A percentile compares a stretch with the other conserved stretches of the same genome.
Conservation (phyloP, 2,797 vertebrate species). For the Heterohyrax brucei region DNA sequence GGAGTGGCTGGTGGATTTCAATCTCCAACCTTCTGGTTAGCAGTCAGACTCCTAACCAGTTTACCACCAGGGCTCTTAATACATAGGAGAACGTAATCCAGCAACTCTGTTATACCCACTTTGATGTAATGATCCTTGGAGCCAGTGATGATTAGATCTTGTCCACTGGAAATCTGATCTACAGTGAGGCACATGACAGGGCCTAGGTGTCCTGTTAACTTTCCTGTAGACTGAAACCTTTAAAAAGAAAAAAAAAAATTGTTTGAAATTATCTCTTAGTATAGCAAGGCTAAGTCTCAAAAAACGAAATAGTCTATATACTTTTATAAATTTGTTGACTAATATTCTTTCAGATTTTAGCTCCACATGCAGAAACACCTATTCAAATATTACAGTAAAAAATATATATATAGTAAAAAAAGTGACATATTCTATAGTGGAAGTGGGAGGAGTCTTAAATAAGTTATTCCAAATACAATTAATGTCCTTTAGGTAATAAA, state of each 20-base stretch:
- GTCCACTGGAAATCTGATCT: constrained; percentile 94
- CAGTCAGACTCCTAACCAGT: too few relatives aligned
- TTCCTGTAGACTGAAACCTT: constrained; percentile 98
- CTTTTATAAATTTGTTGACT: constrained; percentile 51
- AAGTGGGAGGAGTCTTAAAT: background rate
- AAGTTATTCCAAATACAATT: background rate
- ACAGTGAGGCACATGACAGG: constrained; percentile 98
- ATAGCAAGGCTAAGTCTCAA: background rate
- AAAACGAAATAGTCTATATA: background rate
- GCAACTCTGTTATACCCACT: constrained; percentile 89
- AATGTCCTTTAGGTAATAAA: background rate
- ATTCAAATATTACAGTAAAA: background rate
- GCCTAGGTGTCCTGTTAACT: constrained; percentile 97
- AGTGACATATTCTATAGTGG: background rate
- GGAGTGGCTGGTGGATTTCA: too few relatives aligned
- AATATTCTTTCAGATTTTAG: constrained; percentile 41
- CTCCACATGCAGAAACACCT: background rate
- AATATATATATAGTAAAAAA: background rate
- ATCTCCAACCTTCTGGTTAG: too few relatives aligned
- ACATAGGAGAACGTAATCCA: background rate
- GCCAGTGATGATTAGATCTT: constrained; percentile 97
- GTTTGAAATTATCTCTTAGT: constrained; percentile 67
- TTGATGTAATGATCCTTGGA: constrained; percentile 98
- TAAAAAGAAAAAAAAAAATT: constrained; percentile 66
- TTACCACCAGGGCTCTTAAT: too few relatives aligned